phyloP scores from a whole-genome alignment of 2,888 invertebrate genomes.

The Epinotia demarniana region DNA sequence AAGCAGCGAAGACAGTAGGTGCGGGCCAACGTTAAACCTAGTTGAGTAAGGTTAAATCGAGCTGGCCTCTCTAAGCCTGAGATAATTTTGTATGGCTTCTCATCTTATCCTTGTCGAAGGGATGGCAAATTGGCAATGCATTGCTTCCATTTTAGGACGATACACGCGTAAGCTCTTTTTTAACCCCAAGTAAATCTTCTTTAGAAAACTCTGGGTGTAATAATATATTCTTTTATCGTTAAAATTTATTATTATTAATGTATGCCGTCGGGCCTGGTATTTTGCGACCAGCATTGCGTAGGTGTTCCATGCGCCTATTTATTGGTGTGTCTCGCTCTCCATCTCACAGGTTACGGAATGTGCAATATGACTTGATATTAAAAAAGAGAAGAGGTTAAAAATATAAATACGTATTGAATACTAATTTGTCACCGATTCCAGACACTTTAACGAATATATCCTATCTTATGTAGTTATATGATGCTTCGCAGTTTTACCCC shows the following conservation, averaged over 20 bases:
- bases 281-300: not conserved
- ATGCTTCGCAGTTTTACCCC: too few species aligned
- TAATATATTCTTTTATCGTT: too few species aligned
- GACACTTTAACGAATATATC: too few species aligned
- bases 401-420: too few species aligned
- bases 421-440: too few species aligned
- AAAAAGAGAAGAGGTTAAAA: too few species aligned
- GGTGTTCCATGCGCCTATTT: not conserved
- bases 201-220: not conserved
- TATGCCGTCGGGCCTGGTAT: not conserved
- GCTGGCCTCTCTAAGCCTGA: constrained; percentile 26
- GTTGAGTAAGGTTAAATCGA: constrained; percentile 30
- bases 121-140: not conserved
- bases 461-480: too few species aligned
- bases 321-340: not conserved
- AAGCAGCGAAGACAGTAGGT: not conserved
- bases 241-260: too few species aligned
- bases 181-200: not conserved
- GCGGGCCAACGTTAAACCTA: constrained; percentile 23
- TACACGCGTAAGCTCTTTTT: not conserved
- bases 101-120: not conserved
- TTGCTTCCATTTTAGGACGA: not conserved
- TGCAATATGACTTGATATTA: too few species aligned
- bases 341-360: not conserved
- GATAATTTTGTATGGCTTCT: constrained; percentile 30